Base-by-base conservation (phyloP, 2,113 vertebrate species). In the Zosterops borbonicus region DNA sequence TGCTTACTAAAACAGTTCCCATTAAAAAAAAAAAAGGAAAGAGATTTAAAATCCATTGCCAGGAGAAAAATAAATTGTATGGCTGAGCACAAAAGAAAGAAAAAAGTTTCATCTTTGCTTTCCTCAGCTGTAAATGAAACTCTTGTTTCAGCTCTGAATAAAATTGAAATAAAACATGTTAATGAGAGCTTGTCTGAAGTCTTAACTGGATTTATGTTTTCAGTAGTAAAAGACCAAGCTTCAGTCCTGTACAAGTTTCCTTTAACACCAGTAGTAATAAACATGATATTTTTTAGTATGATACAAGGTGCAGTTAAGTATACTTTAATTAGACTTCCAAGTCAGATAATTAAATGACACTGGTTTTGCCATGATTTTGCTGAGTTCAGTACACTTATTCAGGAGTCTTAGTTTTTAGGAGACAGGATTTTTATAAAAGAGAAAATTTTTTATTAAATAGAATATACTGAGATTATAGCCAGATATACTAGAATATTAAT, bases 1-100 rank as follows among this genome's bases (percentile, higher is more conserved):
- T 89, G 47, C 97, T 97, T 97, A 94, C 95, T 96, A 89, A 97
- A 97, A 91, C 96, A 95, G 97, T 98, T 98, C 97, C 98, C 98
- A 98, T 95, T 92, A 42, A 59, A 56, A 19, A 19, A 64, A 63
- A 92, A 85, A 82, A 95, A 87, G 89, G 47, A 86, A 67, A 79
- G 74, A 96, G 89, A 87, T 95, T 97, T 95, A 87, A 97, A 97
- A 95, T 97, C 96, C 96, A 95, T 97, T 98, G 97, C 98, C 97
- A 97, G 89, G 96, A 94, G 96, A 97, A 96, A 97, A 97, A 97
- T 96, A 97, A 97, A 97, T 94, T 92, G 94, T 95, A 67, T 81
- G 83, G 92, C 94, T 79, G 84, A 73, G 62, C 64, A 96, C 96
- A 97, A 97, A 97, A 95, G 95, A 94, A 85, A 78, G 90, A 96